phyloP scores from a whole-genome alignment of 2,113 vertebrate genomes.

The Myxocyprinus asiaticus region DNA sequence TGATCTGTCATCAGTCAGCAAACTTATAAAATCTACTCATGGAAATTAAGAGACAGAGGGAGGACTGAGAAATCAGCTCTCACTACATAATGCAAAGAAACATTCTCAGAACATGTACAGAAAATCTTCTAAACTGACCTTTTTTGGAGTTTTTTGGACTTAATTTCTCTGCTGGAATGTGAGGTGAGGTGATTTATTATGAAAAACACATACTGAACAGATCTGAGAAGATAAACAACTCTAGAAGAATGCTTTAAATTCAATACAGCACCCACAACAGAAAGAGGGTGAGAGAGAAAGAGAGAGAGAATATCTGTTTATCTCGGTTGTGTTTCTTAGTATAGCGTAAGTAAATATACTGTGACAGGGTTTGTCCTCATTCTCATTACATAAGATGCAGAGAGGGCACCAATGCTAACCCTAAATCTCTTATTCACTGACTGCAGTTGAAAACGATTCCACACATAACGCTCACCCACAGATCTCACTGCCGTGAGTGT shows the following conservation, averaged over 20 bases:
- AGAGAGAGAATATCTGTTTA: neutral
- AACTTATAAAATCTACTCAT: no score
- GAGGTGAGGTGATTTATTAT: no score
- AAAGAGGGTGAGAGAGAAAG: neutral
- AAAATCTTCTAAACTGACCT: no score
- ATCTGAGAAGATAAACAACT: no score
- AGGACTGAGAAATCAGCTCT: no score
- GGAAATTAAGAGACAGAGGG: no score
- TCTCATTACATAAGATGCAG: constrained; percentile 19
- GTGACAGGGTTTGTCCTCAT: neutral
- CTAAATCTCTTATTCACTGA: constrained; percentile 28
- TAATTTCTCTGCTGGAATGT: no score
- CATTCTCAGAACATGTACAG: no score
- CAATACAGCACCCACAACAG: neutral
- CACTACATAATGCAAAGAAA: no score
- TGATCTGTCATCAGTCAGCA: no score
- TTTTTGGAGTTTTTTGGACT: no score
- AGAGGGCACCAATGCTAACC: constrained; percentile 32
- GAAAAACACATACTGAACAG: no score
- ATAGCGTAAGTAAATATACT: neutral
- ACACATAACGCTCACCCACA: constrained; percentile 42
- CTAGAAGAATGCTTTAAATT: neutral
- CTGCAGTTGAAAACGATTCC: constrained; percentile 33
- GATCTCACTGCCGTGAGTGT: constrained; percentile 38
- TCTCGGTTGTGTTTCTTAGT: neutral